Conservation (phyloP, 2,888 invertebrate genomes). For the Phragmatobia fuliginosa region DNA sequence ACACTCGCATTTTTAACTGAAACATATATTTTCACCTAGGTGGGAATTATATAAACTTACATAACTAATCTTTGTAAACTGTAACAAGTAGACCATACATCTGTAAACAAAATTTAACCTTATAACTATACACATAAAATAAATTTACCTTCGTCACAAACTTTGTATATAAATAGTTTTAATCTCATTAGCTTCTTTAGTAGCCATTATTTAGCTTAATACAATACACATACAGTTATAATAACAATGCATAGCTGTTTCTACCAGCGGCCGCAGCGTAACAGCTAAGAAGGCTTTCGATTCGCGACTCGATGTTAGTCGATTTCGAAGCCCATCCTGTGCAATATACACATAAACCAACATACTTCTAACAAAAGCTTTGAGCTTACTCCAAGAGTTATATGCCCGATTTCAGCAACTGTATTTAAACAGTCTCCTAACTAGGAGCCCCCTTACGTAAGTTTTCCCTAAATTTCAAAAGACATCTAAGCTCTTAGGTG, state of each 20-base stretch:
- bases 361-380: background rate
- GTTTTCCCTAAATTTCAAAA: too few species aligned
- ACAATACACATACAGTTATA: background rate
- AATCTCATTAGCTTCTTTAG: slow-evolving; percentile 13
- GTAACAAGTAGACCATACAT: slow-evolving; percentile 12
- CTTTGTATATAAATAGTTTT: slow-evolving; percentile 6
- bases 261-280: background rate
- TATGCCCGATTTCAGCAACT: too few species aligned
- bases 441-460: too few species aligned
- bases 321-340: background rate
- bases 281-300: background rate
- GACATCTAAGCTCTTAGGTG: too few species aligned
- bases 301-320: background rate
- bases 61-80: slow-evolving; percentile 51
- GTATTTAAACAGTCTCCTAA: too few species aligned
- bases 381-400: background rate
- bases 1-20: background rate
- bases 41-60: slow-evolving; percentile 48
- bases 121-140: slow-evolving; percentile 9
- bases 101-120: slow-evolving; percentile 6
- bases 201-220: background rate
- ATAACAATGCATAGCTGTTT: too few species aligned
- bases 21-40: slow-evolving; percentile 35
- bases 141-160: slow-evolving; percentile 1
- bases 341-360: background rate